phyloP scores from a whole-genome alignment of 2,113 vertebrate species.

The Vidua macroura region DNA sequence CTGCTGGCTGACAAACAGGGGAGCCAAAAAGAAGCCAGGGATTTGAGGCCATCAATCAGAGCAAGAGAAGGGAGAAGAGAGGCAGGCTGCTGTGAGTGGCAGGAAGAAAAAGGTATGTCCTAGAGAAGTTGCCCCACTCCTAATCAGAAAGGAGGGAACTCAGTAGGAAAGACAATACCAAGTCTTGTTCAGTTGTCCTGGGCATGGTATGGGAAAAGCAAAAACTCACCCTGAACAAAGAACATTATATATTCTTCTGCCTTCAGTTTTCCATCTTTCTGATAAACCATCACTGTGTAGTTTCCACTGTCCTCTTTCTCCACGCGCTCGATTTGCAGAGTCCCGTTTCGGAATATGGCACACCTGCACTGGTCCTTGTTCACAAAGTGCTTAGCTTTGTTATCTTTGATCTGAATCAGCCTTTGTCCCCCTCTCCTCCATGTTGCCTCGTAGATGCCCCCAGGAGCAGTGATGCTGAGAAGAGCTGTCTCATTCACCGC shows the following conservation, averaged over 20 bases:
- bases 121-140: not conserved
- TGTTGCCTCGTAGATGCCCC: fast-evolving
- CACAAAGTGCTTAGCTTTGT: fast-evolving
- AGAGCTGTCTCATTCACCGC: not conserved
- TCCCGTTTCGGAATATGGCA: not conserved
- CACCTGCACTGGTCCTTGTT: not conserved
- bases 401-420: not conserved
- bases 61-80: not conserved
- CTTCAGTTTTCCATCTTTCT: fast-evolving
- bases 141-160: not conserved
- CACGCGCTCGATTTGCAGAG: not conserved
- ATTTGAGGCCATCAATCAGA: not conserved
- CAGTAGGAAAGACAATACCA: not conserved
- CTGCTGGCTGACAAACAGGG: not conserved
- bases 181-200: not conserved
- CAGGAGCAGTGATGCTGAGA: not conserved
- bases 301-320: not conserved
- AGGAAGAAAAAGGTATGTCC: fast-evolving
- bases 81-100: not conserved
- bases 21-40: not conserved
- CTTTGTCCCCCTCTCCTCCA: not conserved
- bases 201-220: not conserved
- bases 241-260: not conserved
- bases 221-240: slow-evolving; percentile 7
- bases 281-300: not conserved